Evolutionary conservation across 2,113 vertebrate genomes (phyloP).

Genomic region (Mesitornis unicolor): DNA sequence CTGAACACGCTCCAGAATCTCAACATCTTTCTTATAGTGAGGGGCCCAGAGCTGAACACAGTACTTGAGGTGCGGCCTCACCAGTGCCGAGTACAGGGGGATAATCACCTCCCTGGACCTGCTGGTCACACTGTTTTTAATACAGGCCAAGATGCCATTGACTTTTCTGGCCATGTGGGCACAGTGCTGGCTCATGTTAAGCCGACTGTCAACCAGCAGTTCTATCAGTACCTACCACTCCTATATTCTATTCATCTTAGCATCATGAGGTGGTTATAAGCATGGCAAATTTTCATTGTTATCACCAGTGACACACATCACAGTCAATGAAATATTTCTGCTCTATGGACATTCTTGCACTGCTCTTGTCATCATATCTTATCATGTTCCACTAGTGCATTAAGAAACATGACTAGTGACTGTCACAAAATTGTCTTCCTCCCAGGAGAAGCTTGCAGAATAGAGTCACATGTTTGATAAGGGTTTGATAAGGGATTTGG

Average conservation of each 20-base stretch:
- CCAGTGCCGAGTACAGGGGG: no score
- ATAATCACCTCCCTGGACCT: no score
- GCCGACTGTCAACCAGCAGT: no score
- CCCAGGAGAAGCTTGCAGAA: background rate
- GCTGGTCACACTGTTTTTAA: no score
- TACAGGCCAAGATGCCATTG: no score
- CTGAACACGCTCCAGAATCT: no score
- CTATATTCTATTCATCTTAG: background rate
- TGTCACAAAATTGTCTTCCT: background rate
- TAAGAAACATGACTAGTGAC: conserved; percentile 29
- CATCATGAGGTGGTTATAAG: background rate
- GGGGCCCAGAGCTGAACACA: no score
- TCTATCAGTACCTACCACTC: background rate
- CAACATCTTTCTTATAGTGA: no score
- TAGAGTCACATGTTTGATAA: background rate
- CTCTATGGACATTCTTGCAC: background rate
- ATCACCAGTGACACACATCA: conserved; percentile 22
- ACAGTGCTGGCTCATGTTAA: no score
- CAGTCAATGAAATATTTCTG: conserved; percentile 29
- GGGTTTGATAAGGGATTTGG: background rate
- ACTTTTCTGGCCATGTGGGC: no score
- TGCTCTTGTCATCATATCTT: conserved; percentile 22
- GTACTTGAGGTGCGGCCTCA: no score
- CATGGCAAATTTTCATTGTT: conserved; percentile 15
- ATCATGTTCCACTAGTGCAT: background rate